Percentiles rank a stretch among this genome's conserved stretches.
Conservation (phyloP, 1,140 invertebrate species). For the Leptinotarsa defecta region DNA sequence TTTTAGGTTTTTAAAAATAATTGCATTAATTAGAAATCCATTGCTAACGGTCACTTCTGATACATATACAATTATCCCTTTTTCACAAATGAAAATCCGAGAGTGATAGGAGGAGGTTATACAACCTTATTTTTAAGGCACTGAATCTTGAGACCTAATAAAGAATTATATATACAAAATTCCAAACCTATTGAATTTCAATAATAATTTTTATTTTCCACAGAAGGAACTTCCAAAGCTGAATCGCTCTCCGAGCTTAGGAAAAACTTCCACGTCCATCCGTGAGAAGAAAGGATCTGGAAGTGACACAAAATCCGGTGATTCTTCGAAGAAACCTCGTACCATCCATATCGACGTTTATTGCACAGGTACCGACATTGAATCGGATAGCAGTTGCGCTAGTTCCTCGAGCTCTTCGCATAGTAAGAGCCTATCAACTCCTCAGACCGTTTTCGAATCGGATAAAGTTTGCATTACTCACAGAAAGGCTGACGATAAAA, state of each 20-base stretch:
- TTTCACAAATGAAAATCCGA: too few relatives aligned
- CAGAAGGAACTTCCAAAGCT: background rate
- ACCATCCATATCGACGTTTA: conserved; percentile 81
- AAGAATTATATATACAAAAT: too few relatives aligned
- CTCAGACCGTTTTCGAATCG: conserved; percentile 69
- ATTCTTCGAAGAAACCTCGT: conserved; percentile 64
- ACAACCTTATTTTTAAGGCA: too few relatives aligned
- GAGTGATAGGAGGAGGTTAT: too few relatives aligned
- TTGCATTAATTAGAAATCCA: too few relatives aligned
- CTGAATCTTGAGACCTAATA: too few relatives aligned
- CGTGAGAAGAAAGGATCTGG: conserved; percentile 24
- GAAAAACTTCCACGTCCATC: background rate
- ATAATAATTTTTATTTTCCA: background rate
- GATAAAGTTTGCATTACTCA: conserved; percentile 66
- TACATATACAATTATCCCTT: too few relatives aligned
- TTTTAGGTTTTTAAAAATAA: too few relatives aligned
- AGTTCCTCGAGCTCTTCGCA: conserved; percentile 53
- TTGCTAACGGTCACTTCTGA: too few relatives aligned
- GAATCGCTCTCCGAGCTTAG: background rate
- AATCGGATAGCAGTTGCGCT: conserved; percentile 55
- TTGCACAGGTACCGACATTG: conserved; percentile 73
- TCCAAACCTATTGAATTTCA: too few relatives aligned
- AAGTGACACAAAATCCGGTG: conserved; percentile 43
- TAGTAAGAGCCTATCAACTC: conserved; percentile 59
- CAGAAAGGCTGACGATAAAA: conserved; percentile 56